Evolutionary conservation across 2,888 invertebrate species (phyloP).

Genomic region (Ectobius pallidus): DNA sequence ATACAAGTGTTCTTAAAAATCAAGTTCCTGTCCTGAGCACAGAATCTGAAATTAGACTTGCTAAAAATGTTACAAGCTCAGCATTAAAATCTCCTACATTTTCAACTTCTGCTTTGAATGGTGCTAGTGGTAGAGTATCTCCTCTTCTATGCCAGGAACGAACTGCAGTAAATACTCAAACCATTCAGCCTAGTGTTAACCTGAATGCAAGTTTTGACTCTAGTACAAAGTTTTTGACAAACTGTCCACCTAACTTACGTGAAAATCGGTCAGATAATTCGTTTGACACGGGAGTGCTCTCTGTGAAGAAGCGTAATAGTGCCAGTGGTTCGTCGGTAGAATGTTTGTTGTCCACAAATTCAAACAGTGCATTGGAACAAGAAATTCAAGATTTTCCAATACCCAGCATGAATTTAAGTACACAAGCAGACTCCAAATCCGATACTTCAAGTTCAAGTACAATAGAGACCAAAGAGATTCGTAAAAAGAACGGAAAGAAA

Average conservation of each 20-base stretch:
- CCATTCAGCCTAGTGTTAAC: not conserved
- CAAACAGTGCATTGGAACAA: not conserved
- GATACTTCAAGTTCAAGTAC: not conserved
- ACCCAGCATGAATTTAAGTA: not conserved
- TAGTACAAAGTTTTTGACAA: conserved; percentile 25
- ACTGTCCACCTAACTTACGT: conserved; percentile 32
- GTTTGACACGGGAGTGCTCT: conserved; percentile 34
- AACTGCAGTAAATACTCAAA: not conserved
- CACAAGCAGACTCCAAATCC: not conserved
- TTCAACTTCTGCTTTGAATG: not conserved
- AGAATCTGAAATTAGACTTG: conserved; percentile 22
- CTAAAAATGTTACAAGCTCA: not conserved
- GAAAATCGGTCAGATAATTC: conserved; percentile 34
- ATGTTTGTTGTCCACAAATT: conserved; percentile 8
- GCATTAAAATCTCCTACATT: not conserved
- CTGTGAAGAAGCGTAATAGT: conserved; percentile 33
- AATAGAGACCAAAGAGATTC: conserved; percentile 52
- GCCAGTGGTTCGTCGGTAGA: conserved; percentile 24
- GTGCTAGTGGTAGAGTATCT: not conserved
- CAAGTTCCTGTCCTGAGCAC: conserved; percentile 22
- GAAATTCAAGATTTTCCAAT: not conserved
- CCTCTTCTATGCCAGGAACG: not conserved
- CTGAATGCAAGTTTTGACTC: not conserved
- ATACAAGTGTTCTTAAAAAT: conserved; percentile 10
- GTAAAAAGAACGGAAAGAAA: conserved; percentile 74